Conservation (phyloP, 2,113 vertebrate species). For the Neolamprologus longior region DNA sequence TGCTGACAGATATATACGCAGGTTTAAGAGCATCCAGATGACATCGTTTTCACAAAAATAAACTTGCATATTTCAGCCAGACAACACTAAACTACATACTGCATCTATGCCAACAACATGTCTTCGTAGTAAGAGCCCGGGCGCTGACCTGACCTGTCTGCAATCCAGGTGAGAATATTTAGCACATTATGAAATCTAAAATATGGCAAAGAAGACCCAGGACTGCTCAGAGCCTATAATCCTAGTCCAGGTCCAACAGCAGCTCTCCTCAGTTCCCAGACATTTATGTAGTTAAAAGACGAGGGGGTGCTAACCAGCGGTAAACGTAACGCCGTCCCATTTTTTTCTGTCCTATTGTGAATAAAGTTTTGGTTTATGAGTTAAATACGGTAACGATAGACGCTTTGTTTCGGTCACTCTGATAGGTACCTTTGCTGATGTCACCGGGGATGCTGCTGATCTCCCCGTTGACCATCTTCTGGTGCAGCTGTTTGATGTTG, state of each 20-base stretch:
- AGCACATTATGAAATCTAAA: not conserved
- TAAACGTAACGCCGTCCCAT: accelerated
- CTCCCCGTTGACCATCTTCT: constrained; percentile 79
- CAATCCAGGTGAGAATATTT: not conserved
- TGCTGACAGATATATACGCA: not conserved
- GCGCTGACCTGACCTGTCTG: not conserved
- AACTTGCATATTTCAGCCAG: not conserved
- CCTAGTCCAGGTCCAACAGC: not conserved
- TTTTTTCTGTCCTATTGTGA: accelerated
- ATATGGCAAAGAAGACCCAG: not conserved
- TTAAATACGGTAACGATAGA: accelerated
- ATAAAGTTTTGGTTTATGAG: not conserved
- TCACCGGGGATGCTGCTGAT: constrained; percentile 73
- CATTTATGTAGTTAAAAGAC: accelerated
- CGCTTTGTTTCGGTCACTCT: not conserved
- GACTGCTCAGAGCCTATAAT: not conserved
- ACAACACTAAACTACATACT: not conserved
- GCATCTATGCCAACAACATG: not conserved
- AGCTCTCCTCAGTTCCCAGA: not conserved
- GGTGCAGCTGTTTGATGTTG: constrained; percentile 80
- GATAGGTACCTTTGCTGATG: constrained; percentile 72
- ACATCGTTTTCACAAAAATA: accelerated
- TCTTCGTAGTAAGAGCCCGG: not conserved
- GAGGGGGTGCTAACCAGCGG: not conserved
- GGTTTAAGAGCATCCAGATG: not conserved